Base-by-base conservation (phyloP, 2,888 invertebrate genomes). In the Alloscopus bannaensis region DNA sequence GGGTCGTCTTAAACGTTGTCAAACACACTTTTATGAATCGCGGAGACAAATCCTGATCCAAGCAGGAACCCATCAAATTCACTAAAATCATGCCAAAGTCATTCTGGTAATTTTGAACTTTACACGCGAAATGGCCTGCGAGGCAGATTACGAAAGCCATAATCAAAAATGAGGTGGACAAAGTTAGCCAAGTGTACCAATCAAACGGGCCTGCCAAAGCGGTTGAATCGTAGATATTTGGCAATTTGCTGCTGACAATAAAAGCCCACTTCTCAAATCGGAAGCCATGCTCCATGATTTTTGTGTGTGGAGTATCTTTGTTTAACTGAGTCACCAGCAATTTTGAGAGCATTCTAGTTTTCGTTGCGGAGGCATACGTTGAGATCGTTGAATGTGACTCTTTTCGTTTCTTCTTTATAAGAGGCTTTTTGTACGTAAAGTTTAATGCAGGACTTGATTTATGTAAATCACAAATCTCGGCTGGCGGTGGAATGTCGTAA, bases 241-340 rank as follows among this genome's bases (percentile, higher is more conserved):
- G 22, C 1, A 20, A 29, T 24, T 50, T 18, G 22, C 24, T 31
- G 18, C 31, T 40, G 0, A 75, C 28, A 16, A 75, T 6, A n/a
- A n/a, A 75, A 1, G 57, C 66, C 75, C 75, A 75, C 13, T 57
- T 26, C 22, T 75, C 75, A 59, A 75, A 75, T 16, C 52, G 66
- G 1, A 75, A 47, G 2, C 66, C 75, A 0, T 55, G 24, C 20
- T 75, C 75, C 18, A 75, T 55, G 6, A 75, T 24, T 6, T 52
- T 36, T n/a, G n/a, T n/a, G n/a, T n/a, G n/a, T 16, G 24, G 2
- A 6, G 45, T 22, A 8, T 62, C 47, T 16, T 22, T 6, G 1
- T 20, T 40, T 6, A 26, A n/a, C 16, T 13, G 20, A 6, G 20
- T 42, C 4, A 65, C 26, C 18, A 65, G 16, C 16, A 26, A n/a